These are phyloP conservation scores for Tylochromis polylepis DNA, from an alignment of 2,113 vertebrate species.

Conservation along the genomic window DNA sequence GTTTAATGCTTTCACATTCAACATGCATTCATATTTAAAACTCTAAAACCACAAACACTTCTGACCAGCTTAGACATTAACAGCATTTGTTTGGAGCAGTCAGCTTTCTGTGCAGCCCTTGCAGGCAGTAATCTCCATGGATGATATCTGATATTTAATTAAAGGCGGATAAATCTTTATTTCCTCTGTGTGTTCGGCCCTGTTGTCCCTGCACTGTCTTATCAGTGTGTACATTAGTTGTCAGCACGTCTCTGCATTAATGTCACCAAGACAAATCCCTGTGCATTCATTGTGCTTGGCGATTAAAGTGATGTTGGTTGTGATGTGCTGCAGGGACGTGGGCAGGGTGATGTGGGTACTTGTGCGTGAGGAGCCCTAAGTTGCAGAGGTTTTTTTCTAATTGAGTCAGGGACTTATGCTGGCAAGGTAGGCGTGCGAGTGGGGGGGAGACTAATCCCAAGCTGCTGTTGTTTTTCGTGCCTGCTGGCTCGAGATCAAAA, in stretches of 20 bases:
- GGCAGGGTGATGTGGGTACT: slow-evolving; percentile 58
- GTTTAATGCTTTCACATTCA: background rate
- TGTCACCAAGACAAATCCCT: slow-evolving; percentile 45
- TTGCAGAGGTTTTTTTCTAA: slow-evolving; percentile 72
- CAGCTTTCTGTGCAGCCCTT: background rate
- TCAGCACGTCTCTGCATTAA: slow-evolving; percentile 21
- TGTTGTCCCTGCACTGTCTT: background rate
- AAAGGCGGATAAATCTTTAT: slow-evolving; percentile 17
- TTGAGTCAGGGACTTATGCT: slow-evolving; percentile 73
- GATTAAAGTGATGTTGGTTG: slow-evolving; percentile 36
- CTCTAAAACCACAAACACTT: background rate
- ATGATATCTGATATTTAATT: slow-evolving; percentile 32
- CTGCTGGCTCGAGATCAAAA: slow-evolving; percentile 73
- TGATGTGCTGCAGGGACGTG: slow-evolving; percentile 59
- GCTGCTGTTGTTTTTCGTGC: slow-evolving; percentile 69
- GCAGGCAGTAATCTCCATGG: background rate
- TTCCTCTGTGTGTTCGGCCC: slow-evolving; percentile 12
- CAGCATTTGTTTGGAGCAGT: background rate
- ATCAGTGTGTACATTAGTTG: slow-evolving; percentile 10
- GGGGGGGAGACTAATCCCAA: slow-evolving; percentile 68
- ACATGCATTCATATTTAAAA: background rate
- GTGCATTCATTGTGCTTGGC: slow-evolving; percentile 17
- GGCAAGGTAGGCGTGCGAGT: slow-evolving; percentile 69
- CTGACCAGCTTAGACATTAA: background rate
- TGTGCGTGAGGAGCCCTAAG: slow-evolving; percentile 64